phyloP scores from a whole-genome alignment of 2,888 invertebrate genomes.

The Ephialtes manifestator region DNA sequence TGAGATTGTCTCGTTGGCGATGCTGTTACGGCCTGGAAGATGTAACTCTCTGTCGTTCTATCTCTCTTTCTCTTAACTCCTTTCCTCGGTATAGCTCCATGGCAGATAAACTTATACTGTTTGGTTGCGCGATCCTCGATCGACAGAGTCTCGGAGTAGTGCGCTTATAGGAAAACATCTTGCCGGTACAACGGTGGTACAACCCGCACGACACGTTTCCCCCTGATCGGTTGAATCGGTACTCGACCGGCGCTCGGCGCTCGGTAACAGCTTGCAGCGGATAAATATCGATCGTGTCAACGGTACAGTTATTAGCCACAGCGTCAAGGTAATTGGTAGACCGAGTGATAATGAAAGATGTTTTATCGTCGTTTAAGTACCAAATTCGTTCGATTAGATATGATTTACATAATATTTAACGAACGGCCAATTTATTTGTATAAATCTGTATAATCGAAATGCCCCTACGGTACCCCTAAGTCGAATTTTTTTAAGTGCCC shows the following conservation, averaged over 20 bases:
- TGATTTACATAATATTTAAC: too few relatives aligned
- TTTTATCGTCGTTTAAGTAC: too few relatives aligned
- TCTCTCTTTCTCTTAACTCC: constrained; percentile 11
- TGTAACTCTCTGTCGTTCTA: constrained; percentile 7
- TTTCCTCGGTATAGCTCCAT: background rate
- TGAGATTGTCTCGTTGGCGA: constrained; percentile 59
- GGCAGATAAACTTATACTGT: constrained; percentile 24
- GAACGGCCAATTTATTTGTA: too few relatives aligned
- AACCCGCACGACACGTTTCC: constrained; percentile 63
- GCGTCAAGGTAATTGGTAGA: background rate
- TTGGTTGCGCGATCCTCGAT: constrained; percentile 56
- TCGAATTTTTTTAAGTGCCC: too few relatives aligned
- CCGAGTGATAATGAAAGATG: too few relatives aligned
- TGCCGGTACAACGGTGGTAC: constrained; percentile 52
- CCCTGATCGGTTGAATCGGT: constrained; percentile 33
- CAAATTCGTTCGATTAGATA: too few relatives aligned
- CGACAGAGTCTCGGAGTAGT: constrained; percentile 35
- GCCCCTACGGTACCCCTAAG: too few relatives aligned
- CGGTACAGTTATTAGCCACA: constrained; percentile 19
- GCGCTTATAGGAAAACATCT: constrained; percentile 30
- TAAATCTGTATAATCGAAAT: too few relatives aligned
- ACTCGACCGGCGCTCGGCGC: constrained; percentile 25
- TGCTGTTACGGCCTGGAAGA: constrained; percentile 42
- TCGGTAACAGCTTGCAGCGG: constrained; percentile 25
- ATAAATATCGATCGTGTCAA: background rate